phyloP scores from a whole-genome alignment of 30 jellyfish, hydroid and myxozoan species.

The Hydra vulgaris region DNA sequence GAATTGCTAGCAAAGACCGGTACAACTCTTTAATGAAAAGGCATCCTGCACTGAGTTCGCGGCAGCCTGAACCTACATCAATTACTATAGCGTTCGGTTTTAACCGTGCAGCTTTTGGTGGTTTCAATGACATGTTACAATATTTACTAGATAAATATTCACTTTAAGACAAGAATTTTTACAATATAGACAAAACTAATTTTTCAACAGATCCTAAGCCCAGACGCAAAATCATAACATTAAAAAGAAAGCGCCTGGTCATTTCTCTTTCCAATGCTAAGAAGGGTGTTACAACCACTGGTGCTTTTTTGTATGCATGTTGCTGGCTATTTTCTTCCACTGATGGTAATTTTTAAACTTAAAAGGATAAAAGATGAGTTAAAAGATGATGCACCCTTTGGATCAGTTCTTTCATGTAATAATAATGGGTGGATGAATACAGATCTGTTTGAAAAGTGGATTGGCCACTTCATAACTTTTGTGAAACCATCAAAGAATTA shows the following conservation, averaged over 20 bases:
- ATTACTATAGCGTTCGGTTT: neutral
- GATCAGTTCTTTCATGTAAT: neutral
- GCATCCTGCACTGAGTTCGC: neutral
- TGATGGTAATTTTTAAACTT: neutral
- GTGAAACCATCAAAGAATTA: neutral
- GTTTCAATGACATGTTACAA: neutral
- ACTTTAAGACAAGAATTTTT: neutral
- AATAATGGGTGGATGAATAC: neutral
- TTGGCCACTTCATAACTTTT: neutral
- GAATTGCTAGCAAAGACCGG: neutral
- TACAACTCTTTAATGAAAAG: neutral
- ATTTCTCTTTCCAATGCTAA: neutral
- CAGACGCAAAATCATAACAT: neutral
- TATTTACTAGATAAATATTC: neutral
- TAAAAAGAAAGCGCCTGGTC: neutral
- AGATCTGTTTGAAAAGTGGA: neutral
- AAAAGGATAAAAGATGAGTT: neutral
- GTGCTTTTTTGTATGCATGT: neutral
- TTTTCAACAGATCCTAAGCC: neutral
- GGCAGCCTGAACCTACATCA: neutral
- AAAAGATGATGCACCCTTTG: neutral
- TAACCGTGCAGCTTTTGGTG: neutral
- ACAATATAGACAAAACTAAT: neutral
- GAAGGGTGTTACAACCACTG: neutral
- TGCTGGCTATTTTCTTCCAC: neutral